A percentile compares a stretch with the other conserved stretches of the same genome.
phyloP scores from a whole-genome alignment of 2,113 vertebrate species.

The Rhinolophus ferrumequinum region DNA sequence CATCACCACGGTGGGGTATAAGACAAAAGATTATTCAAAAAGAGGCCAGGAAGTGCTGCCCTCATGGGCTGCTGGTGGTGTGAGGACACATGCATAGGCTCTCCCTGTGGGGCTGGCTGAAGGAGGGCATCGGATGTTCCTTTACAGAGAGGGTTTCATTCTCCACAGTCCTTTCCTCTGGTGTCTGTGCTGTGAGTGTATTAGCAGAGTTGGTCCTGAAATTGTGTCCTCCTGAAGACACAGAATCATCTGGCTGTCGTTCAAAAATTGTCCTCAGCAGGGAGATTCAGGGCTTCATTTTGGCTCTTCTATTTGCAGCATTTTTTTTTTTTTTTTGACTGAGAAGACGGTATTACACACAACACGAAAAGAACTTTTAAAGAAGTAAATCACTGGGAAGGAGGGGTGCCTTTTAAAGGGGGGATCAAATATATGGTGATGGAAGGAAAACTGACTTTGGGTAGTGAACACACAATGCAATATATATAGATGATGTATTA shows the following conservation, averaged over 20 bases:
- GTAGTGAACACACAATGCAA: too few species aligned
- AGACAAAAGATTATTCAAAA: neutral
- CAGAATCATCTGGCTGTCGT: neutral
- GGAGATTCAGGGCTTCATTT: neutral
- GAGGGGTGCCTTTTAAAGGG: too few species aligned
- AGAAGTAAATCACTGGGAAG: neutral
- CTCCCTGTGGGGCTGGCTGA: neutral
- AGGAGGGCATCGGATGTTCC: too few species aligned
- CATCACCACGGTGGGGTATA: neutral
- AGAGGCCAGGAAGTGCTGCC: neutral
- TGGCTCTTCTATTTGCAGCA: neutral
- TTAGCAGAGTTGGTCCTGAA: neutral
- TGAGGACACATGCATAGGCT: rapidly evolving
- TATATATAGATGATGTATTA: too few species aligned
- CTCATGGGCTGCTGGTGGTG: neutral
- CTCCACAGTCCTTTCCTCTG: neutral
- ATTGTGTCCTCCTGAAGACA: neutral
- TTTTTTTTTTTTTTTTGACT: neutral
- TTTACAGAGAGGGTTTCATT: neutral
- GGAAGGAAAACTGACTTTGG: too few species aligned
- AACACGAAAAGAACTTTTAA: neutral
- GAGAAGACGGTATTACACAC: neutral
- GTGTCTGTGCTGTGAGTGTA: neutral
- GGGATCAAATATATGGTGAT: too few species aligned
- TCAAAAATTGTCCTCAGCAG: neutral